phyloP scores from a whole-genome alignment of 2,113 vertebrate species.

The Chaenogobius annularis region DNA sequence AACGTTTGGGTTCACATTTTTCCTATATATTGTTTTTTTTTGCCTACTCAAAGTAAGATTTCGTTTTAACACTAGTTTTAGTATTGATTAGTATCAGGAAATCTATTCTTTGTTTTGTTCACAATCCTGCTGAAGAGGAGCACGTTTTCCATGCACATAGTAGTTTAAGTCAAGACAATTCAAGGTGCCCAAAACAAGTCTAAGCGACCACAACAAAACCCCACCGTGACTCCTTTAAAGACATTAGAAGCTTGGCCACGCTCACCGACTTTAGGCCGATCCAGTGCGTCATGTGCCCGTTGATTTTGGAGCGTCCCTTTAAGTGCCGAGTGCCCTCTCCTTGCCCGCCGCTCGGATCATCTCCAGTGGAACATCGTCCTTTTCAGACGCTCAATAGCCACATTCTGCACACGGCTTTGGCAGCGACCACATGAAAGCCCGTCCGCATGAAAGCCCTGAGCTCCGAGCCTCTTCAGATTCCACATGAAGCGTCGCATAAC shows the following conservation, averaged over 20 bases:
- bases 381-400: not conserved
- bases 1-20: too few relatives aligned
- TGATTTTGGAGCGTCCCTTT: not conserved
- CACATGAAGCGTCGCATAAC: not conserved
- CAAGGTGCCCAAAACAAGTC: not conserved
- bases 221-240: not conserved
- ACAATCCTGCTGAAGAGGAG: too few relatives aligned
- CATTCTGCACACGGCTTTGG: not conserved
- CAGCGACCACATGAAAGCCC: not conserved
- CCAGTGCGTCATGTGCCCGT: not conserved
- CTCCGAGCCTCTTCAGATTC: not conserved
- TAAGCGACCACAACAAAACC: not conserved
- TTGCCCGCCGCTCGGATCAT: not conserved
- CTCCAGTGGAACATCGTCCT: not conserved
- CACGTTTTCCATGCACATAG: too few relatives aligned
- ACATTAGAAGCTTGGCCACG: not conserved
- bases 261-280: not conserved
- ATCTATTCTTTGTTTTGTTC: too few relatives aligned
- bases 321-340: not conserved
- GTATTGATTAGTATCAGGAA: too few relatives aligned
- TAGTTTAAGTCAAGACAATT: not conserved
- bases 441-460: constrained; percentile 1
- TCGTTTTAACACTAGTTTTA: too few relatives aligned
- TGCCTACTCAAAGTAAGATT: too few relatives aligned
- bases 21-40: too few relatives aligned